Base-by-base conservation (phyloP, 2,113 vertebrate species). In the Nesospiza acunhae region DNA sequence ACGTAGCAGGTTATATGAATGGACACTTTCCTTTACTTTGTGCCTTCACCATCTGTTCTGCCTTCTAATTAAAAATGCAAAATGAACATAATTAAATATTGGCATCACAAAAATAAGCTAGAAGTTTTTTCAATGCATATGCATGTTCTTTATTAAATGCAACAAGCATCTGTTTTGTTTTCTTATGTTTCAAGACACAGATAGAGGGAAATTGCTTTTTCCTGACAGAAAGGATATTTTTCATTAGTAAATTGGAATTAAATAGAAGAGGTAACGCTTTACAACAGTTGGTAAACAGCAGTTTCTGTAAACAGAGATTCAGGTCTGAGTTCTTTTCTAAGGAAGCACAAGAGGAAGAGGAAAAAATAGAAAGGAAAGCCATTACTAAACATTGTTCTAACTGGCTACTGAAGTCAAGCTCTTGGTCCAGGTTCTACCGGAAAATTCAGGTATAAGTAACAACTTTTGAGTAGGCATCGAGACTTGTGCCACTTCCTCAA, bases 41-140 rank as follows among this genome's bases (percentile, higher is more conserved):
- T 1, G 31, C 44, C 62, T 89, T 94, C 93, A 92, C 96, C 97
- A 97, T 97, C 97, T 97, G 97, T 96, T 97, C 94, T 95, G 83
- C 81, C 78, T 64, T 97, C 96, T 97, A 97, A 97, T 97, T 97
- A 96, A 93, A 97, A 97, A 97, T 97, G 95, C 90, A 97, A 97
- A 97, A 97, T 89, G 96, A 97, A 85, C 95, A 95, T 97, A 97
- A 97, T 97, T 97, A 97, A 97, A 93, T 93, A 96, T 90, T 97
- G 96, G 95, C 96, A 96, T 97, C 96, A 92, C 42, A 97, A 95
- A 97, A 97, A 97, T 96, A 96, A 96, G 90, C 72, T 89, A 89
- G 89, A 96, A 95, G 68, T 92, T 97, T 95, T 96, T 95, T 93
- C 88, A 94, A 91, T 97, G 94, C 96, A 94, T 94, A 94, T 95